These are phyloP conservation scores for Clinocottus analis DNA, from an alignment of 2,113 vertebrate genomes.

Conservation along the genomic window DNA sequence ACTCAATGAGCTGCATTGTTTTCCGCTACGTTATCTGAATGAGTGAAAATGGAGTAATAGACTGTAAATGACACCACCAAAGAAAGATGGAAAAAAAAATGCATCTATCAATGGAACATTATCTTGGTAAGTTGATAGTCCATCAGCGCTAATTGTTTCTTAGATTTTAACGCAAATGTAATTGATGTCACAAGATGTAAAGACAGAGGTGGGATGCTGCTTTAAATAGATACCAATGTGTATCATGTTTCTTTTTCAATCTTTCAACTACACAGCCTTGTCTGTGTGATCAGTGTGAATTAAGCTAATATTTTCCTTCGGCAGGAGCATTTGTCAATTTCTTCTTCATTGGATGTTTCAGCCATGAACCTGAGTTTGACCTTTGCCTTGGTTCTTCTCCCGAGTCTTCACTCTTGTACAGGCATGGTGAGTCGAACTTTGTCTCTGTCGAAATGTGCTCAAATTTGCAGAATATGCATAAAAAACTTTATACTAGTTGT, in stretches of 20 bases:
- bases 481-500: neutral
- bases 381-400: conserved; percentile 50
- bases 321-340: conserved; percentile 1
- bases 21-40: conserved; percentile 39
- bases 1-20: conserved; percentile 55
- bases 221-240: neutral
- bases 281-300: neutral
- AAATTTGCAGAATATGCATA: neutral
- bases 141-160: neutral
- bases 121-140: conserved; percentile 6
- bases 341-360: conserved; percentile 8
- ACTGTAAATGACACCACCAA: conserved; percentile 35
- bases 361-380: conserved; percentile 54
- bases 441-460: neutral
- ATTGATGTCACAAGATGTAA: conserved; percentile 8
- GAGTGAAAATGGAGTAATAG: conserved; percentile 31
- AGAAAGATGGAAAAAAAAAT: conserved; percentile 9
- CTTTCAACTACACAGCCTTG: neutral
- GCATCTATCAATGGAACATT: conserved; percentile 9
- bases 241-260: neutral
- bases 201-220: neutral
- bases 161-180: neutral
- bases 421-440: conserved; percentile 57
- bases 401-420: conserved; percentile 36
- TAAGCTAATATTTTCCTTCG: neutral